phyloP scores from a whole-genome alignment of 2,797 vertebrate species.

The Sardinella longiceps region DNA sequence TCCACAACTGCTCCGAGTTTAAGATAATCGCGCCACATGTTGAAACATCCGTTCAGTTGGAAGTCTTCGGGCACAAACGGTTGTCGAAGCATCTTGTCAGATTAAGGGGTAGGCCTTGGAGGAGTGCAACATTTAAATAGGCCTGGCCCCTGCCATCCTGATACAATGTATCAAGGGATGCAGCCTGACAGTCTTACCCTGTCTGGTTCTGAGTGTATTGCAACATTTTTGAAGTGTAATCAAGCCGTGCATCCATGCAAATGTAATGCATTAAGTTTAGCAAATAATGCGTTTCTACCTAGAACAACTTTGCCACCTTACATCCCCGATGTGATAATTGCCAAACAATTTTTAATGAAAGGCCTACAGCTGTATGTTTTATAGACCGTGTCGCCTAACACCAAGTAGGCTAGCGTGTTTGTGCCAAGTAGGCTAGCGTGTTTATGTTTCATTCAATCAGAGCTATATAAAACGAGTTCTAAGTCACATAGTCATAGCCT shows the following conservation, averaged over 20 bases:
- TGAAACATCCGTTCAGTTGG: background rate
- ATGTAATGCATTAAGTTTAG: no score
- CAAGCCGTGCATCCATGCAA: background rate
- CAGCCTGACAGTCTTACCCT: background rate
- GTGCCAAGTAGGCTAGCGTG: no score
- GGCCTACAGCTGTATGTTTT: no score
- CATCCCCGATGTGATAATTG: no score
- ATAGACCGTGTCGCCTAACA: no score
- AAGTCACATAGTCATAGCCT: no score
- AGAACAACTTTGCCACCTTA: no score
- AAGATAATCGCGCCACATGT: slow-evolving; percentile 9
- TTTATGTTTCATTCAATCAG: no score
- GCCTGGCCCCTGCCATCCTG: background rate
- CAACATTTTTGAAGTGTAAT: background rate
- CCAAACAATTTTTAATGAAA: no score
- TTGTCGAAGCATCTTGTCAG: background rate
- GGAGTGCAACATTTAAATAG: background rate
- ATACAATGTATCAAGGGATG: background rate
- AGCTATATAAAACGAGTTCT: no score
- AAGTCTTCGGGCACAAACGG: background rate
- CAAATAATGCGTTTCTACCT: no score
- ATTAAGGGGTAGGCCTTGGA: background rate
- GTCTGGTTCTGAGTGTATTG: background rate
- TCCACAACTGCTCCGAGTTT: slow-evolving; percentile 7
- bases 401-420: no score